Evolutionary conservation across 2,797 vertebrate genomes (phyloP).

Genomic region (Potorous gilbertii): DNA sequence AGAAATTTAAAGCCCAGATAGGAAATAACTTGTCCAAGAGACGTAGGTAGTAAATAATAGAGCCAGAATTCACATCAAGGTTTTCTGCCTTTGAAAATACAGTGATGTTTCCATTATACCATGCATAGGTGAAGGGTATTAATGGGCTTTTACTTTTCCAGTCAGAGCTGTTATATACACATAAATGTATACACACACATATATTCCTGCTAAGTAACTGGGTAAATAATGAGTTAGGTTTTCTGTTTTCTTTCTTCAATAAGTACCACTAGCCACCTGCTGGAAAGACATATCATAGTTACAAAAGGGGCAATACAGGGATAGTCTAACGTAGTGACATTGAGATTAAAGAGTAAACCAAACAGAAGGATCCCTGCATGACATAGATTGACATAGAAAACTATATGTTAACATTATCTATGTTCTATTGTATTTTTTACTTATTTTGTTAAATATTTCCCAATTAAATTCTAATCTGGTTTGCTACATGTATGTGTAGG

Average conservation of each 20-base stretch:
- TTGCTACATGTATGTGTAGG: neutral
- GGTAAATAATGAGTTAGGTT: neutral
- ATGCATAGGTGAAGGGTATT: neutral
- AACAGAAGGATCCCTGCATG: neutral
- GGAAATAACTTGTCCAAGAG: neutral
- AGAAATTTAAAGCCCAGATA: neutral
- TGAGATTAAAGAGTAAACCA: neutral
- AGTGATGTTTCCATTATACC: neutral
- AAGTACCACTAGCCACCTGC: too few species aligned
- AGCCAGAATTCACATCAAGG: neutral
- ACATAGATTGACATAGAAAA: neutral
- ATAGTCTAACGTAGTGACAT: neutral
- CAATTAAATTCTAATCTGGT: neutral
- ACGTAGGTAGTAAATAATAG: neutral
- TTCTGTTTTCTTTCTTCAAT: neutral
- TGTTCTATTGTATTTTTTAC: neutral
- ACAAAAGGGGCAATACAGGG: rapidly evolving
- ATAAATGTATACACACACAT: neutral
- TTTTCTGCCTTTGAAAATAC: neutral
- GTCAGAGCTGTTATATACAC: neutral
- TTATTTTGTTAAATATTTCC: neutral
- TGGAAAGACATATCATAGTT: neutral
- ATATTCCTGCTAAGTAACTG: neutral
- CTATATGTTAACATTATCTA: neutral
- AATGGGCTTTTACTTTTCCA: neutral